Evolutionary conservation across 2,888 invertebrate genomes (phyloP), one percentile per base, ranked within the genome.

Genomic region (Antheraea assamensis): DNA sequence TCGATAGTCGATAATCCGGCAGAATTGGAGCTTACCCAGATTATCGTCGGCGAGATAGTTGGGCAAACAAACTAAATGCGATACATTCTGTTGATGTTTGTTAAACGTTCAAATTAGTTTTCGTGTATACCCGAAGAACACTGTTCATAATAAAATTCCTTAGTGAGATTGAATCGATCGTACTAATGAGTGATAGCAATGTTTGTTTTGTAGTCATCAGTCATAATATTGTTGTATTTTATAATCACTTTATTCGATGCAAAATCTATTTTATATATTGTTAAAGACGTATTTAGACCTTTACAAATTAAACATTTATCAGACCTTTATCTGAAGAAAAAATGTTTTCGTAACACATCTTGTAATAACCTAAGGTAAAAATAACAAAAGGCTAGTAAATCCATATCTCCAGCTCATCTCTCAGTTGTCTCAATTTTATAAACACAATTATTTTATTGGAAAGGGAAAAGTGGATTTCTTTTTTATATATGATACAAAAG

Each of bases 1-100:
- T 80, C 78, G 77, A 76, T 75, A 78, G 74, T n/a, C 72, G 61
- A 52, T 80, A 80, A 82, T 81, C 81, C 78, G 35, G 68, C 74
- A 80, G 81, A 64, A 82, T 82, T 80, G 80, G 77, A 74, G 77
- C 72, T 79, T 76, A 73, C 27, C 49, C 64, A 77, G 79, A 76
- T 80, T 79, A 78, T 35, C 21, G 42, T n/a, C 58, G 72, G 72
- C 71, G n/a, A 71, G 68, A 70, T 35, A 73, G 78, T 74, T 78
- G 72, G 68, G 75, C 76, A 75, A 76, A 80, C 76, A 78, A 76
- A 80, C 76, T 78, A 79, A 79, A 35, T 35, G n/a, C 15, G 35
- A 68, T 68, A 68, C 31, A 68, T 35, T n/a, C 35, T 21, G n/a
- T 35, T n/a, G 10, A 5, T 35, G 68, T 68, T 68, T 68, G 68